Evolutionary conservation across 2,888 invertebrate genomes (phyloP).

Genomic region (Amiota minor): DNA sequence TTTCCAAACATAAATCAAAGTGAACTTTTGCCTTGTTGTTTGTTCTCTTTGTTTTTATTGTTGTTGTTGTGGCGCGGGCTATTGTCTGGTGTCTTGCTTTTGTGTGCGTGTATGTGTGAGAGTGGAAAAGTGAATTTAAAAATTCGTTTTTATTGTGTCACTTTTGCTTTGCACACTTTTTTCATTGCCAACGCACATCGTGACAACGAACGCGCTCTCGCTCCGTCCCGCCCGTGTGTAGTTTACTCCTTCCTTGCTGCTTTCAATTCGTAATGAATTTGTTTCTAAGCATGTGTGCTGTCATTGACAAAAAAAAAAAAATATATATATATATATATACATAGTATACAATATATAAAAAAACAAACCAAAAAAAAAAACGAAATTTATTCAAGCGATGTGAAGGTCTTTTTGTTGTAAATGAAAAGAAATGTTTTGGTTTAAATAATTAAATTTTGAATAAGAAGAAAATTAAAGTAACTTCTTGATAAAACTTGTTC

Average conservation of each 20-base stretch:
- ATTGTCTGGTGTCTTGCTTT: no score
- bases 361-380: not conserved
- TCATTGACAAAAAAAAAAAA: not conserved
- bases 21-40: no score
- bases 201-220: not conserved
- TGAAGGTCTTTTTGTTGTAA: slow-evolving; percentile 52
- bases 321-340: no score
- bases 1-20: no score
- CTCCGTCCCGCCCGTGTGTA: not conserved
- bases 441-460: slow-evolving; percentile 2
- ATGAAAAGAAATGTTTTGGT: slow-evolving; percentile 13
- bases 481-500: slow-evolving; percentile 18
- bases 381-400: slow-evolving; percentile 29
- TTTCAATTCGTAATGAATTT: no score
- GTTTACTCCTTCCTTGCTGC: not conserved
- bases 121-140: slow-evolving; percentile 4
- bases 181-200: not conserved
- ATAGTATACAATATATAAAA: not conserved
- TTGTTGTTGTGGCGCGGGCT: no score
- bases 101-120: not conserved
- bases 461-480: slow-evolving; percentile 15
- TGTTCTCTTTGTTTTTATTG: no score
- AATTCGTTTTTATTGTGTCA: not conserved
- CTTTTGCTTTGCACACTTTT: not conserved
- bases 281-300: not conserved